Base-by-base conservation (phyloP, 2,888 invertebrate genomes). In the Formica aserva region DNA sequence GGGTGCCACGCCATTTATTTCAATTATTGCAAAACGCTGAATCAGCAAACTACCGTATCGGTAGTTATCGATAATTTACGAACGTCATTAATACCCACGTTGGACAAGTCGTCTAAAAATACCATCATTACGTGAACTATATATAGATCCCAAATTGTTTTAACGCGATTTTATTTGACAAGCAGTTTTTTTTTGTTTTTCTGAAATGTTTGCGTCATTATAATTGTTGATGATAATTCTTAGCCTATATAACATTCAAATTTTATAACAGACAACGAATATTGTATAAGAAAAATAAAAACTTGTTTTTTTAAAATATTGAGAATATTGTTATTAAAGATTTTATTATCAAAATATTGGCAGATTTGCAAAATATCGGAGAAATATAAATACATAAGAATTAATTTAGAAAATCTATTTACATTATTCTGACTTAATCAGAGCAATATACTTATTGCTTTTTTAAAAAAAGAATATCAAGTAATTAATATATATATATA, bases 1-100 rank as follows among this genome's bases (percentile, higher is more conserved):
- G 89, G 87, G 83, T 52, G 88, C 85, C 86, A 77, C 87, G 86
- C 88, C 90, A 87, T 91, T 92, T 88, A 89, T 92, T 90, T 91
- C 92, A 91, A 92, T 92, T 90, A 91, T 87, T 89, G 91, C 83
- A 87, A 87, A 91, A 91, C 86, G 91, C 89, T 91, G 89, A 91
- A 87, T 92, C 91, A 90, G 90, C 87, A 65, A 78, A 72, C 65
- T 81, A 72, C 41, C 66, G 78, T 84, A 84, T 85, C 85, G 86
- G 2, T 32, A 74, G 15, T 67, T 32, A 69, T 80, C 83, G 85
- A 85, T 90, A 86, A 88, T 90, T 89, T 85, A 87, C 81, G 66
- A 85, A 84, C 83, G 78, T 78, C 87, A 82, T 88, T 89, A 90
- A 87, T 86, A 85, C 69, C 66, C 38, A 38, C 22, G 41, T 11